phyloP scores from a whole-genome alignment of 2,888 invertebrate species.

The Abrostola triplasia region DNA sequence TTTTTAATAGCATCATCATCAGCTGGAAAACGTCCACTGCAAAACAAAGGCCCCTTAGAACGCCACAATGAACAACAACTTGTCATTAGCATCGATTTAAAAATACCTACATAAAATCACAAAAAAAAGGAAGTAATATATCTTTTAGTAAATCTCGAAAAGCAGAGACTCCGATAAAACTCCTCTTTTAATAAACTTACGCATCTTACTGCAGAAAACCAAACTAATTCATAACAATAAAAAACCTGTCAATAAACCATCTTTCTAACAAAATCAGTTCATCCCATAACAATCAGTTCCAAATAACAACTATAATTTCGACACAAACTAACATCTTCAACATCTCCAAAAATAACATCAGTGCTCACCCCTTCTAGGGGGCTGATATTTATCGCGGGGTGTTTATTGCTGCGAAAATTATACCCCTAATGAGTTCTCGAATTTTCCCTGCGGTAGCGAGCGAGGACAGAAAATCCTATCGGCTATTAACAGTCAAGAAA shows the following conservation, averaged over 20 bases:
- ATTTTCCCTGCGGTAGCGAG: conserved; percentile 68
- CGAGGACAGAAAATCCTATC: conserved; percentile 86
- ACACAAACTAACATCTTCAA: conserved; percentile 49
- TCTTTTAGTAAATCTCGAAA: too few relatives aligned
- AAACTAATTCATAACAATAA: too few relatives aligned
- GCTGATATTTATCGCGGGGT: conserved; percentile 85
- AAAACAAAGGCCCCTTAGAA: too few relatives aligned
- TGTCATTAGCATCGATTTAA: too few relatives aligned
- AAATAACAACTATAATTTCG: conserved; percentile 34
- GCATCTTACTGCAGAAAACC: too few relatives aligned
- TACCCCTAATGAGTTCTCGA: conserved; percentile 87
- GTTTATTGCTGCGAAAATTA: conserved; percentile 88
- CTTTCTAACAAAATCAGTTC: neutral
- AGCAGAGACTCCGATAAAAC: too few relatives aligned
- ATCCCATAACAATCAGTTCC: conserved; percentile 1
- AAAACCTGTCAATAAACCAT: neutral
- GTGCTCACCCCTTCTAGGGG: conserved; percentile 72
- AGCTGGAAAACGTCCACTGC: too few relatives aligned
- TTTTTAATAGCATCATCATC: too few relatives aligned
- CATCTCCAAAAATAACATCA: conserved; percentile 59
- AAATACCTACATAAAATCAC: too few relatives aligned
- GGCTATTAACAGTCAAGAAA: conserved; percentile 86
- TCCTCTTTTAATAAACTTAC: too few relatives aligned
- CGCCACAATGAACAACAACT: too few relatives aligned
- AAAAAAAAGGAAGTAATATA: too few relatives aligned